Evolutionary conservation across 2,888 invertebrate species (phyloP), one percentile per base, ranked within the genome.

Genomic region (Carterocephalus palaemon): DNA sequence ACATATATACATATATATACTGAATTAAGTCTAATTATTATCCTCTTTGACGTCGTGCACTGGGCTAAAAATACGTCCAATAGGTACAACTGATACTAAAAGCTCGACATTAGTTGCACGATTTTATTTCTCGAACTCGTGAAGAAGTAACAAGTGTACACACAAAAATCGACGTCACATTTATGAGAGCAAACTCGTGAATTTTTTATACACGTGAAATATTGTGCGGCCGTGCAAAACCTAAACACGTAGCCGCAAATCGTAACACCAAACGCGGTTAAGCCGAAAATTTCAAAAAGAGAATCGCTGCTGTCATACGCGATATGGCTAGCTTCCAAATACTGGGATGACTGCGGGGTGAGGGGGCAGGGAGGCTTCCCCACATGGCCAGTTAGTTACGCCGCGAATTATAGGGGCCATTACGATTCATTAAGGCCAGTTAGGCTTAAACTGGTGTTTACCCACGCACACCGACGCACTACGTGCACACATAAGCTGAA

Each of bases 391-490:
- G 86, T 88, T 87, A 87, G 87, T 87, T 88, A 86, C 86, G 86
- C 86, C 85, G 85, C 87, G 86, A 87, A 87, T 87, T 87, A 87
- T 87, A 87, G 87, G 85, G 87, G 85, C 87, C 87, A 87, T 88
- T 87, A 88, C 88, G 87, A 88, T 88, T 88, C 88, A 88, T 88
- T 88, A 88, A 87, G 85, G 87, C 86, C 88, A 85, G 88, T 88
- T 88, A 88, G 86, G 88, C 86, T 87, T 87, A 85, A 87, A 85
- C 83, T 78, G 83, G 85, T 87, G 85, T 88, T 87, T 88, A 82
- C 86, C 64, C 79, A 84, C 83, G 67, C 85, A 83, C 81, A 84
- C 84, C 55, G 10, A 47, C 52, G 29, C 55, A 51, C 31, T 40
- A 13, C 46, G 47, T 60, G 45, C 65, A 67, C 71, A 69, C 57